Conservation (phyloP, 2,113 vertebrate species). For the Progne subis region DNA sequence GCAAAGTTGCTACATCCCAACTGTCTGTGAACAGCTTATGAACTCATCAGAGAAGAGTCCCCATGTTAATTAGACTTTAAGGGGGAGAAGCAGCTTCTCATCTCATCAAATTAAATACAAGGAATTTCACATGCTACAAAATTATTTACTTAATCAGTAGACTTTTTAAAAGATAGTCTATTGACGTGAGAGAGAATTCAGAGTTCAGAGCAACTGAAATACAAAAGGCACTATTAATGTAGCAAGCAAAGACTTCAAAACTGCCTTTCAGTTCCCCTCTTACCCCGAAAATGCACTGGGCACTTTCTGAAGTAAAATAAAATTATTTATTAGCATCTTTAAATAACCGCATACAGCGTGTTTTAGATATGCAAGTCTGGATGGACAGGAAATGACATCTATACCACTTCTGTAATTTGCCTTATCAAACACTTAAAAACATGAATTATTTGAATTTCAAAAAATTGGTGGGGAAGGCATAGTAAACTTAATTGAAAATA, state of each 20-base stretch:
- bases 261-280: background rate
- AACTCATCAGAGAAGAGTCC: constrained; percentile 92
- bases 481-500: background rate
- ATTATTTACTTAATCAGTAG: constrained; percentile 63
- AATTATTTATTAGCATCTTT: background rate
- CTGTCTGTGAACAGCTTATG: constrained; percentile 91
- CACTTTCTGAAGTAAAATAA: background rate
- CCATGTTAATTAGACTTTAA: constrained; percentile 86
- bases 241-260: background rate
- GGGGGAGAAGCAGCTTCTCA: constrained; percentile 21
- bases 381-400: background rate
- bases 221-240: background rate
- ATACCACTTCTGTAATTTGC: background rate
- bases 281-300: background rate
- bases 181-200: constrained; percentile 33
- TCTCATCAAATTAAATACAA: constrained; percentile 67
- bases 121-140: constrained; percentile 80
- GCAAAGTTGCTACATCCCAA: constrained; percentile 94
- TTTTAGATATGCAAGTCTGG: background rate
- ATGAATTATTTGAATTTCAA: background rate
- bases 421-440: background rate
- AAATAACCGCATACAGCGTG: background rate
- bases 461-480: fast-evolving
- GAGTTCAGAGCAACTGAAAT: background rate
- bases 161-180: constrained; percentile 19